phyloP scores from a whole-genome alignment of 2,797 vertebrate genomes.

The Melanotaenia maccullochi region DNA sequence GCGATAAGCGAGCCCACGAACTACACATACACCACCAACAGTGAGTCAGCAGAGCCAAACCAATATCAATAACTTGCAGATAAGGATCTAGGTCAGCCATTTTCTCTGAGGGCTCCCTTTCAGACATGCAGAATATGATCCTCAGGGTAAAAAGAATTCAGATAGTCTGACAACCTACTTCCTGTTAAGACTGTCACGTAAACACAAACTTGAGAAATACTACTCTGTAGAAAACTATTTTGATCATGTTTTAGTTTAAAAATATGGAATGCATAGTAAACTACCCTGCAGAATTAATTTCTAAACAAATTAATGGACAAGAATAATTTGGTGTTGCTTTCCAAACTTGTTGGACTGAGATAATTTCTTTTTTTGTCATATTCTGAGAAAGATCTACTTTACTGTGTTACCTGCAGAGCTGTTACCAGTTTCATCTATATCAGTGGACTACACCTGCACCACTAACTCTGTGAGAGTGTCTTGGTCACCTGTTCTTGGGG shows the following conservation, averaged over 20 bases:
- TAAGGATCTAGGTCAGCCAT: slow-evolving; percentile 76
- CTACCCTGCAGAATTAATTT: background rate
- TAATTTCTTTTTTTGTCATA: background rate
- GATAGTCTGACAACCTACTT: slow-evolving; percentile 47
- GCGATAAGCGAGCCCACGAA: slow-evolving; percentile 73
- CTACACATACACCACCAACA: slow-evolving; percentile 74
- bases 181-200: slow-evolving; percentile 30
- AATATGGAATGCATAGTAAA: background rate
- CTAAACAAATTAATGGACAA: background rate
- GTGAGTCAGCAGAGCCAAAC: slow-evolving; percentile 73
- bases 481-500: slow-evolving; percentile 74
- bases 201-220: slow-evolving; percentile 41
- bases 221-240: background rate
- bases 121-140: slow-evolving; percentile 70
- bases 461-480: slow-evolving; percentile 50
- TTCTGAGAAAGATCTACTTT: background rate
- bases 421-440: slow-evolving; percentile 66
- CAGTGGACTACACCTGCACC: slow-evolving; percentile 74
- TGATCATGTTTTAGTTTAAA: background rate
- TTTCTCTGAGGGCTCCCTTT: slow-evolving; percentile 64
- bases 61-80: slow-evolving; percentile 61
- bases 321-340: background rate
- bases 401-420: slow-evolving; percentile 65
- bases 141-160: slow-evolving; percentile 38
- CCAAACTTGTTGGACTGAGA: background rate